Base-by-base conservation (phyloP, 2,888 invertebrate genomes). In the Aphodius granarius region DNA sequence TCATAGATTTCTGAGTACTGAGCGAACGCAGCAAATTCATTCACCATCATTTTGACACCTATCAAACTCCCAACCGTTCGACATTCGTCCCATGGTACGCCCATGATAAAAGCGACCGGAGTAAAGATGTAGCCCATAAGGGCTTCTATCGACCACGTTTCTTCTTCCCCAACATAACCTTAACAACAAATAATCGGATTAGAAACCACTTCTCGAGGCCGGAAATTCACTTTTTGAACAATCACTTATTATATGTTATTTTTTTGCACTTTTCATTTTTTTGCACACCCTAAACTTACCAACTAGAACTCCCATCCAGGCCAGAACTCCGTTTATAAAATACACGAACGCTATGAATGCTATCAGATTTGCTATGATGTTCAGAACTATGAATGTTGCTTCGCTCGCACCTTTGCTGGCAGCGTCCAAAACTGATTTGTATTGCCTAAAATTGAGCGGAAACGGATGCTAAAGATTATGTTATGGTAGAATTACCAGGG, bases 11-110 rank as follows among this genome's bases (percentile, higher is more conserved):
- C 88, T 0, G 93, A 92, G 85, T 98, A 90, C 70, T 92, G 89
- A 84, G 94, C 89, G 85, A 96, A 98, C 0, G 97, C 97, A 0
- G 97, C 94, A 85, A 98, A 97, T 86, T 98, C 98, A 83, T 98
- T 98, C 16, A 97, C 91, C 16, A 96, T 92, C 0, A 95, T 95
- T 88, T 98, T 98, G 18, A 96, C 87, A 0, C 97, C 98, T 66
- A 98, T 93, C 6, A 98, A 89, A 43, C 92, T 91, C 0, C 94
- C 97, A 0, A 98, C 95, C 21, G 89, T 85, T 81, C 93, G 92
- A 78, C 94, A 94, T 80, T 96, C 93, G 0, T 89, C 88, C 92
- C 92, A 92, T 0, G 92, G 91, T 0, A 93, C 91, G 80, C 94
- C 99, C 94, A 99, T 95, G 13, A 95, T 84, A 91, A 93, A 97